Base-by-base conservation (phyloP, 1,140 invertebrate species). In the Neotoxoptera formosana region DNA sequence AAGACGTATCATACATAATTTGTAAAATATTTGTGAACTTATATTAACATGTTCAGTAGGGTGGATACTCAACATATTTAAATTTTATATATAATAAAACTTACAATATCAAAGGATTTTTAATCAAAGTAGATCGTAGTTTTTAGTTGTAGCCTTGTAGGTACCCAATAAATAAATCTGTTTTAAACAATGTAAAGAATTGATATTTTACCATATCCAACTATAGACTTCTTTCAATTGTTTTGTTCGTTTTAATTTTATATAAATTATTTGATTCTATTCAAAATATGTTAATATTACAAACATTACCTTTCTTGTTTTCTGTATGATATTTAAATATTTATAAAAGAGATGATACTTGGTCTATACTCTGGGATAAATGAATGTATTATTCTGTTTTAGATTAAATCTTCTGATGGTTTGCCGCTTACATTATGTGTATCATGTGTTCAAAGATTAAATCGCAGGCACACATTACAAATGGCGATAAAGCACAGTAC, bases 381-480 rank as follows among this genome's bases (percentile, higher is more conserved):
- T 36, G 21, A 76, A 83, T 47, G 7, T 93, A 34, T 56, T 67
- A 48, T 93, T 93, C 25, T 89, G 41, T 93, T 93, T 93, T 76
- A 93, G 93, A 90, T 93, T 23, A 90, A 93, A 45, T 90, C 76
- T 23, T 83, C 47, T 53, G 93, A 93, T 84, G 87, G 87, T 90
- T 90, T 93, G 41, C 93, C 93, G 34, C 87, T 90, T 21, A 93
- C 93, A 84, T 76, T 93, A 84, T 93, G 93, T 53, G 48, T 90
- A 30, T 89, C 93, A 30, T 93, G 93, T 83, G 93, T 93, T 81
- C 86, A 93, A 25, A 60, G 89, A 47, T 90, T 93, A 56, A 90
- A 93, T 93, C 91, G 91, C 25, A 93, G 91, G 51, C 91, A 93
- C 30, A 86, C 48, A 20, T 93, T 93, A 86, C 91, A 93, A 86